Conservation (phyloP, 2,888 invertebrate species). For the Acanthococcus lagerstroemiae region DNA sequence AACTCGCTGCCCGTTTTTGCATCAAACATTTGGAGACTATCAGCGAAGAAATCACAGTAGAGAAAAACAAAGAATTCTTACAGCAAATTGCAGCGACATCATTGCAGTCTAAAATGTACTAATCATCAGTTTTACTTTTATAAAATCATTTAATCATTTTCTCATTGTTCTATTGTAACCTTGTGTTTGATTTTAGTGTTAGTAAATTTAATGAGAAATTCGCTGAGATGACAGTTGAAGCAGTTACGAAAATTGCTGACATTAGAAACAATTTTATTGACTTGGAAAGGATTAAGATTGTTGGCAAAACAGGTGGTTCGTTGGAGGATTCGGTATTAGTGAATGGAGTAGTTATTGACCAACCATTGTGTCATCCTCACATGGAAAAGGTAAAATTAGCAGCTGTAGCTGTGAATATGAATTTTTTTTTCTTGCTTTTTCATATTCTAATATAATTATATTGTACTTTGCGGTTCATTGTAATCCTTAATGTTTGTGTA, state of each 20-base stretch:
- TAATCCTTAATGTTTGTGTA: background rate
- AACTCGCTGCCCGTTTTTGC: slow-evolving; percentile 85
- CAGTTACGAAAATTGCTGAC: slow-evolving; percentile 92
- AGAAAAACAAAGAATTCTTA: slow-evolving; percentile 74
- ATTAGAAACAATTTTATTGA: slow-evolving; percentile 89
- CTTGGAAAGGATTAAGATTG: slow-evolving; percentile 97
- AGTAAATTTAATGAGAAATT: slow-evolving; percentile 94
- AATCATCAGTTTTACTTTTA: background rate
- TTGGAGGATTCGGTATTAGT: slow-evolving; percentile 95
- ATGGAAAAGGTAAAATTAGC: slow-evolving; percentile 74
- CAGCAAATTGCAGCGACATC: slow-evolving; percentile 96
- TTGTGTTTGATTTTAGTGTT: slow-evolving; percentile 52
- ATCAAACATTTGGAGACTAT: slow-evolving; percentile 75
- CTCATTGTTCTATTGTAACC: slow-evolving; percentile 4
- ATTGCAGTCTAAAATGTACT: slow-evolving; percentile 86
- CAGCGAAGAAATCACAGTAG: slow-evolving; percentile 79
- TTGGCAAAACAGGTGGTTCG: slow-evolving; percentile 92
- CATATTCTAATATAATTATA: background rate
- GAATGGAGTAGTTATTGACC: slow-evolving; percentile 93
- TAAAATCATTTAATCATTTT: slow-evolving; percentile 1
- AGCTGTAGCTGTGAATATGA: background rate
- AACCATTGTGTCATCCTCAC: slow-evolving; percentile 98
- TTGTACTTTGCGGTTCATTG: background rate
- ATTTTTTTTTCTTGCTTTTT: background rate
- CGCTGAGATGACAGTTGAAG: slow-evolving; percentile 98